Evolutionary conservation across 2,888 invertebrate species (phyloP).

Genomic region (Oscheius sp.): DNA sequence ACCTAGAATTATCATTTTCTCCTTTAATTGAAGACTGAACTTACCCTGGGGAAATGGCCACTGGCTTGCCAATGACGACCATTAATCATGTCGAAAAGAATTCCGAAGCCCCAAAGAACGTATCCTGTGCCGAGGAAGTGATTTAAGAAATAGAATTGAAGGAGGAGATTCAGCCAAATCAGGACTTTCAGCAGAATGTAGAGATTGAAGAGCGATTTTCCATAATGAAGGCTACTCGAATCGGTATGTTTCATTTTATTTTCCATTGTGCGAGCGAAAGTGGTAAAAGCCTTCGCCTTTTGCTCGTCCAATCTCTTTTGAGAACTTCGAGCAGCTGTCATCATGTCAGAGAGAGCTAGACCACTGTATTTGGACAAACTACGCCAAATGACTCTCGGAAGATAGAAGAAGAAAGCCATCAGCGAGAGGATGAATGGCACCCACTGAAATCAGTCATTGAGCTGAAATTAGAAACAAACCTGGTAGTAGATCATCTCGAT

Average conservation of each 20-base stretch:
- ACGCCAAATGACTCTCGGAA: conserved; percentile 57
- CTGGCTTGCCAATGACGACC: conserved; percentile 69
- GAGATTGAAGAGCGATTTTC: conserved; percentile 47
- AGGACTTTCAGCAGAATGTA: conserved; percentile 54
- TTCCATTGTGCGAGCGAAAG: conserved; percentile 14
- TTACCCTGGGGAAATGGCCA: conserved; percentile 68
- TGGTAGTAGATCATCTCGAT: conserved; percentile 62
- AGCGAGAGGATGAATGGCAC: conserved; percentile 67
- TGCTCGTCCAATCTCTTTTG: conserved; percentile 17
- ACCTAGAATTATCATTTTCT: conserved; percentile 44
- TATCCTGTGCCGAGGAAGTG: conserved; percentile 53
- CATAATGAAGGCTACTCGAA: conserved; percentile 7
- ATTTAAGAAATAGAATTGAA: conserved; percentile 59
- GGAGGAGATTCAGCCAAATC: conserved; percentile 43
- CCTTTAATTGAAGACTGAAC: no score
- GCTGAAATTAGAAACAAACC: no score
- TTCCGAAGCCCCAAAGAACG: conserved; percentile 69
- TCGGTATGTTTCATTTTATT: background rate
- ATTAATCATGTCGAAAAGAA: conserved; percentile 66
- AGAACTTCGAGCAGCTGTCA: conserved; percentile 31
- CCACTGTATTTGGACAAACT: conserved; percentile 52
- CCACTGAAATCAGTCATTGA: conserved; percentile 70
- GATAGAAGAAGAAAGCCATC: conserved; percentile 59
- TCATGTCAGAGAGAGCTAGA: conserved; percentile 37
- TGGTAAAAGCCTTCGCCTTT: background rate